These are phyloP conservation scores for Turdus rufiventris DNA, from an alignment of 2,113 vertebrate species.

Conservation along the genomic window DNA sequence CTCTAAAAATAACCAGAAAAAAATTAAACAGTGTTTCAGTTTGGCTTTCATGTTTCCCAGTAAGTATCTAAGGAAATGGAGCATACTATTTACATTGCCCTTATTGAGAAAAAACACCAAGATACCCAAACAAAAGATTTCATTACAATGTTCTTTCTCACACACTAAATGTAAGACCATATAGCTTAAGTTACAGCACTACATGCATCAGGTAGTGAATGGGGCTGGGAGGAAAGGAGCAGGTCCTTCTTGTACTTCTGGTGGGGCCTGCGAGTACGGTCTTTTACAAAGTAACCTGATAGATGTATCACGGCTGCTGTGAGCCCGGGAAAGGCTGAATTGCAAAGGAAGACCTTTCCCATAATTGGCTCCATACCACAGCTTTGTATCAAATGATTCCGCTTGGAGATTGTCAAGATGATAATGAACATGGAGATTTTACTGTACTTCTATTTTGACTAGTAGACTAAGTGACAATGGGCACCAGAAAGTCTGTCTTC, in stretches of 20 bases:
- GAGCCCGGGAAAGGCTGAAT: background rate
- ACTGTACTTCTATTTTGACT: slow-evolving; percentile 20
- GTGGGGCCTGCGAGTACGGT: rapidly evolving
- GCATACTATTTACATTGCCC: background rate
- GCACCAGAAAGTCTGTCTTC: background rate
- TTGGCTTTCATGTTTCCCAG: background rate
- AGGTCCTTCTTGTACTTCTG: background rate
- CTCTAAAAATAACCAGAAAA: background rate
- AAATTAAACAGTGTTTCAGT: background rate
- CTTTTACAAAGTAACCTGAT: background rate
- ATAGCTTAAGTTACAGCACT: background rate
- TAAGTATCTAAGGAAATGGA: background rate
- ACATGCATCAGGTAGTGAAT: background rate
- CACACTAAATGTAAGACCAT: background rate
- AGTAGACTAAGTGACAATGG: slow-evolving; percentile 6
- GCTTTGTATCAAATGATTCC: background rate
- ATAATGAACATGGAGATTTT: slow-evolving; percentile 22
- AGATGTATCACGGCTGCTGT: background rate
- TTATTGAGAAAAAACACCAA: background rate
- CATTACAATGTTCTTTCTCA: background rate
- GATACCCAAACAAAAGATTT: background rate
- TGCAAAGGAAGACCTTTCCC: background rate
- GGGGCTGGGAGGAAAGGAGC: background rate
- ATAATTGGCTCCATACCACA: background rate
- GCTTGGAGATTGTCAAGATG: background rate